Percentiles rank a stretch among this genome's conserved stretches.
Evolutionary conservation across 2,113 vertebrate genomes (phyloP).

Genomic region (Chamaea fasciata): DNA sequence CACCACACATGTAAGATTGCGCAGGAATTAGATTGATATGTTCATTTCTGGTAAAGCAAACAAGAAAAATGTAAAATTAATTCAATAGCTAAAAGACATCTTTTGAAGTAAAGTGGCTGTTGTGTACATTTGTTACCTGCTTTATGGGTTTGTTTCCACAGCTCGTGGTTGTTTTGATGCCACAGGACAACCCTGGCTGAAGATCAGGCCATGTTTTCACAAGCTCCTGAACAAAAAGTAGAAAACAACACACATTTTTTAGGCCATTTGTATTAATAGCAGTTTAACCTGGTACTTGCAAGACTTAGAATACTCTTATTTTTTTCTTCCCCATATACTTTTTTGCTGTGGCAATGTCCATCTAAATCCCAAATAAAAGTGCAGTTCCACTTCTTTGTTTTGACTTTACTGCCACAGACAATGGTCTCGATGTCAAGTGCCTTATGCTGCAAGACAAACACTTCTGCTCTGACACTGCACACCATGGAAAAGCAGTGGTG

Average conservation of each 20-base stretch:
- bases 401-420: background rate
- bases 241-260: background rate
- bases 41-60: background rate
- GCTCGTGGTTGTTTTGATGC: background rate
- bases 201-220: background rate
- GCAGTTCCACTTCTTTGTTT: background rate
- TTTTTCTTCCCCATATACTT: background rate
- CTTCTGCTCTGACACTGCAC: background rate
- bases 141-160: background rate
- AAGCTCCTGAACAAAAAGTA: background rate
- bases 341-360: background rate
- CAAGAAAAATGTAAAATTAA: background rate
- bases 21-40: background rate
- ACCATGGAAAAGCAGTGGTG: background rate
- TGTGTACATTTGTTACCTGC: background rate
- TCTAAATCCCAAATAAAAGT: background rate
- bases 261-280: background rate
- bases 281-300: background rate
- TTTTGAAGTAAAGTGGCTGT: background rate
- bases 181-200: background rate
- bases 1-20: rapidly evolving
- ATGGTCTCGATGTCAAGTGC: background rate
- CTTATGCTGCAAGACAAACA: background rate
- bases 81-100: background rate
- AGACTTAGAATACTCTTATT: background rate